A percentile compares a stretch with the other conserved stretches of the same genome.
These are phyloP conservation scores for Drosophila merina DNA, from an alignment of 2,888 invertebrate genomes.

Conservation along the genomic window DNA sequence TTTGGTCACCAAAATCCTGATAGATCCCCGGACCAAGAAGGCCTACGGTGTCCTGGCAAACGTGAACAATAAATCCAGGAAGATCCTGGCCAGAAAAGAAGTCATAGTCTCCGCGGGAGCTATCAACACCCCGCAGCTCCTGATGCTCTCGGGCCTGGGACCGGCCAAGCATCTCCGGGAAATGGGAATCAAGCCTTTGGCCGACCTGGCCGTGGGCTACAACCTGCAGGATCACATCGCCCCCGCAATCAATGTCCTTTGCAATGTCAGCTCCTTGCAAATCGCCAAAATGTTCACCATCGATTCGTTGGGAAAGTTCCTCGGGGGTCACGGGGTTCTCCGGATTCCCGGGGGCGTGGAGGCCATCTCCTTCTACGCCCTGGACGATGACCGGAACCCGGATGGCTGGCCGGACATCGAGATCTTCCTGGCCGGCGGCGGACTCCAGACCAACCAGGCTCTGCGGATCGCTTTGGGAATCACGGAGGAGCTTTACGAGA, in stretches of 20 bases:
- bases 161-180: constrained; percentile 86
- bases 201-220: constrained; percentile 87
- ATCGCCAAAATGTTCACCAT: constrained; percentile 54
- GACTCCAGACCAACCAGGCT: constrained; percentile 79
- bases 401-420: constrained; percentile 88
- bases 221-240: constrained; percentile 88
- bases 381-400: constrained; percentile 78
- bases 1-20: constrained; percentile 85
- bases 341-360: constrained; percentile 87
- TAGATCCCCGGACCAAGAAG: constrained; percentile 84
- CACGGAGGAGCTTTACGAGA: constrained; percentile 82
- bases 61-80: constrained; percentile 81
- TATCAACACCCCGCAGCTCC: constrained; percentile 91
- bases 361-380: constrained; percentile 87
- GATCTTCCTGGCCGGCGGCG: constrained; percentile 86
- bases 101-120: constrained; percentile 91
- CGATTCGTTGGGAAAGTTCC: constrained; percentile 53
- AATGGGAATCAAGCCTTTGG: constrained; percentile 85
- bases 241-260: constrained; percentile 87
- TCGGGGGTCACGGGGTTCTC: constrained; percentile 82
- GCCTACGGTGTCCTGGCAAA: constrained; percentile 86
- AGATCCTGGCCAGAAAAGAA: constrained; percentile 86
- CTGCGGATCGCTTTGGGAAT: constrained; percentile 83
- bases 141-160: constrained; percentile 91
- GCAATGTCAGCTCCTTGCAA: constrained; percentile 82